phyloP scores from a whole-genome alignment of 64 coral and sea anemone genomes.

The Stichodactyla helianthus region DNA sequence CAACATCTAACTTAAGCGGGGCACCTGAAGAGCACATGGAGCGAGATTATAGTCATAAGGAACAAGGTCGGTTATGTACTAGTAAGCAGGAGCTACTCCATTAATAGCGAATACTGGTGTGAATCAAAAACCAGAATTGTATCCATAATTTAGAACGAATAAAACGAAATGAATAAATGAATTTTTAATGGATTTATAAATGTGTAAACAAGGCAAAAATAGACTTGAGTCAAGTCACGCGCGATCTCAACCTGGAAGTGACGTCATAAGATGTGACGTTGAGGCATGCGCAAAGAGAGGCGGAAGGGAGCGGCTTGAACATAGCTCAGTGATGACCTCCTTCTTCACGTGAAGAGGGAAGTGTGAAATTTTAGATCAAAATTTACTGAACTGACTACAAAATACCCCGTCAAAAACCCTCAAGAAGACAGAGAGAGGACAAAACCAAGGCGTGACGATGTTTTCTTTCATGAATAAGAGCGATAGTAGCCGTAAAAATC shows the following conservation, averaged over 20 bases:
- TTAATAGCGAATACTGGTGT: no score
- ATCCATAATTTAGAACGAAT: no score
- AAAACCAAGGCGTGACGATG: slow-evolving; percentile 47
- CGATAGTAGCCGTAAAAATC: slow-evolving; percentile 56
- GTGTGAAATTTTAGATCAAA: neutral
- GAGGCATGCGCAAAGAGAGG: slow-evolving; percentile 30
- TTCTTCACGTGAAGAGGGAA: neutral
- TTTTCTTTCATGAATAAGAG: slow-evolving; percentile 79
- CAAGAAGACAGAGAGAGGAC: neutral
- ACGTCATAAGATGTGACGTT: slow-evolving; percentile 5
- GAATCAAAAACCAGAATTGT: no score
- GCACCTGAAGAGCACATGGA: no score
- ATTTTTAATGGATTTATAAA: neutral
- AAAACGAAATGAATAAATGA: no score
- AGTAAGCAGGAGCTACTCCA: no score
- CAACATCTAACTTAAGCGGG: no score
- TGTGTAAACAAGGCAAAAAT: neutral
- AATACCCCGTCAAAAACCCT: neutral
- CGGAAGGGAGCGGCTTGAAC: slow-evolving; percentile 29
- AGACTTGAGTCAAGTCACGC: neutral
- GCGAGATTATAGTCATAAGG: no score
- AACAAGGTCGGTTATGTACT: no score
- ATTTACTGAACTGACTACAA: neutral
- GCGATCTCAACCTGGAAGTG: slow-evolving; percentile 12
- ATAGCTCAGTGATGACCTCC: neutral